Base-by-base conservation (phyloP, 2,797 vertebrate genomes). In the Alcedo quadribrachys region DNA sequence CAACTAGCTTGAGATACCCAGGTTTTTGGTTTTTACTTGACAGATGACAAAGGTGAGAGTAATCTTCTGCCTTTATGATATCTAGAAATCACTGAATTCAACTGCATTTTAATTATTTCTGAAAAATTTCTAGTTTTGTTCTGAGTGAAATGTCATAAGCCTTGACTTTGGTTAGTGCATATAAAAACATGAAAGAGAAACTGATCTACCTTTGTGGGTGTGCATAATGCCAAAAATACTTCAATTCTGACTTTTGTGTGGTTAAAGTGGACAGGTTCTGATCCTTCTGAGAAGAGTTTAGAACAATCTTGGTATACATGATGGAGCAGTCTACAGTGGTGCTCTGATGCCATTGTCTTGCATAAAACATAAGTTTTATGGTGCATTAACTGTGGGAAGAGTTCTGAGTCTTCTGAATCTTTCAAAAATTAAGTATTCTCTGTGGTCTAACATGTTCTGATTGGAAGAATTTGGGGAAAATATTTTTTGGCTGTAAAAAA, bases 21-120 rank as follows among this genome's bases (percentile, higher is more conserved):
- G 16, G 14, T 57, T 84, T 87, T 22, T 74, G 25, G 15, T 43
- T 81, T 91, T 92, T 75, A 70, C 17, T 37, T 67, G 32, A 63
- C 16, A 87, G 55, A 68, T 57, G 8, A 70, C 19, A n/a, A 51
- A 58, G 11, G 13, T 43, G 12, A 71, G 10, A 5, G 14, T 3
- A 8, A 22, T 12, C 46, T 2, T 18, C 82, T 89, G 21, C 2
- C 62, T 78, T 48, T 71, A 12, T 51, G 21, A 50, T 46, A 33
- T 25, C 11, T 70, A 46, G 17, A 53, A 22, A 37, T 50, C 27
- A 37, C 14, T 65, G 22, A 63, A 65, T 50, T 57, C 37, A 74
- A 13, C 14, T 71, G 4, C 30, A 32, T 50, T 81, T 80, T 40
- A 62, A 40, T 81, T 81, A 7, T 74, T 69, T 37, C 63, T 61